A percentile compares a stretch with the other conserved stretches of the same genome.
phyloP scores from a whole-genome alignment of 2,113 vertebrate genomes.

The Etheostoma spectabile region DNA sequence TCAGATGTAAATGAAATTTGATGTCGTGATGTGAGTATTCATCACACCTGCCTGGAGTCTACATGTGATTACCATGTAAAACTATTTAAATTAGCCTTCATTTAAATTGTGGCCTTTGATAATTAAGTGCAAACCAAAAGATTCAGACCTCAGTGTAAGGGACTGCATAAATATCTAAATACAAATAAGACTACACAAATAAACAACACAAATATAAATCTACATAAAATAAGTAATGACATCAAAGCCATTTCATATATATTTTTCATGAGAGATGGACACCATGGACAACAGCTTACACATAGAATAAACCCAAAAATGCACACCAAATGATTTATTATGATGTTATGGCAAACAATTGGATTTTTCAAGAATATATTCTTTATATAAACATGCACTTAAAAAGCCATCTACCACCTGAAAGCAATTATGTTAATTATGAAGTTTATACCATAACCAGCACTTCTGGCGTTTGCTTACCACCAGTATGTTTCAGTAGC shows the following conservation, averaged over 20 bases:
- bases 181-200: background rate
- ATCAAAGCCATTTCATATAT: background rate
- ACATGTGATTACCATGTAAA: slow-evolving; percentile 48
- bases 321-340: slow-evolving; percentile 18
- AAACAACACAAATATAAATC: background rate
- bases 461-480: slow-evolving; percentile 16
- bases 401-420: slow-evolving; percentile 29
- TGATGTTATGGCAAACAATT: slow-evolving; percentile 12
- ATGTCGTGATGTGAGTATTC: slow-evolving; percentile 49
- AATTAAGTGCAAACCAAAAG: slow-evolving; percentile 4
- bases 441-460: slow-evolving; percentile 37
- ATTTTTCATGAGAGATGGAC: background rate
- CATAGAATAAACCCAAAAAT: slow-evolving; percentile 2
- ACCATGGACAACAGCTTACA: background rate
- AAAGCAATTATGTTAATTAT: slow-evolving; percentile 47
- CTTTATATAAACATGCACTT: slow-evolving; percentile 41
- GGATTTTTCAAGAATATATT: slow-evolving; percentile 29
- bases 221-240: background rate
- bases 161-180: slow-evolving; percentile 2
- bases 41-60: slow-evolving; percentile 48
- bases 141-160: background rate
- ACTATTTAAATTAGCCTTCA: slow-evolving; percentile 50
- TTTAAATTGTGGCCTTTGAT: slow-evolving; percentile 59
- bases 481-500: slow-evolving; percentile 22
- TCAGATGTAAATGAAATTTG: slow-evolving; percentile 57